Conservation (phyloP, 2,888 invertebrate species). For the Cabera pusaria region DNA sequence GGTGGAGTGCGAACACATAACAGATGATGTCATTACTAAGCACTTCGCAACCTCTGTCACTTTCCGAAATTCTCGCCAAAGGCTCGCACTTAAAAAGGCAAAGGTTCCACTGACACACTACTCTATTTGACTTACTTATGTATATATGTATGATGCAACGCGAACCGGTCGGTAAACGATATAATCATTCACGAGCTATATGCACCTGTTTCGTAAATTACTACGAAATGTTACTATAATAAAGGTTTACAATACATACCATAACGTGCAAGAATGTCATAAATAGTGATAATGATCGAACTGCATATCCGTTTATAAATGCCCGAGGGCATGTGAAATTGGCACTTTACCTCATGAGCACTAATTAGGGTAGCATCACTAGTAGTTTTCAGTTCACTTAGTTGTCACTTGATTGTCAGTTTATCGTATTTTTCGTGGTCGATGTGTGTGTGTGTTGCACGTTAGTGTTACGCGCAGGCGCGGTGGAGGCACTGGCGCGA, state of each 20-base stretch:
- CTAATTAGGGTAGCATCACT: no score
- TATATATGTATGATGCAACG: constrained; percentile 55
- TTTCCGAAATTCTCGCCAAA: constrained; percentile 31
- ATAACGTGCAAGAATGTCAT: constrained; percentile 28
- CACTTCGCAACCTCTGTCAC: constrained; percentile 61
- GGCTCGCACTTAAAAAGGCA: constrained; percentile 40
- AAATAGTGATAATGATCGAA: constrained; percentile 39
- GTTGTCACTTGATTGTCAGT: constrained; percentile 35
- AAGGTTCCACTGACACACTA: constrained; percentile 55
- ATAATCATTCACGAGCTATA: constrained; percentile 59
- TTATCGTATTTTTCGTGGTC: constrained; percentile 33
- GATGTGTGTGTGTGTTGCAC: constrained; percentile 23
- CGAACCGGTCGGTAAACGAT: constrained; percentile 54
- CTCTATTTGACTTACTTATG: constrained; percentile 43
- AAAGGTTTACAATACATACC: constrained; percentile 22
- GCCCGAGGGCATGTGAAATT: constrained; percentile 49
- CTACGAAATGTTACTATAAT: constrained; percentile 33
- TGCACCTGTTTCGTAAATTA: constrained; percentile 51
- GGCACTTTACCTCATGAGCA: constrained; percentile 55
- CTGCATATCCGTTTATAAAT: constrained; percentile 48
- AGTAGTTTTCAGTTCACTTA: constrained; percentile 52
- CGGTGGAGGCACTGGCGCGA: constrained; percentile 65
- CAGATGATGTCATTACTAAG: constrained; percentile 73
- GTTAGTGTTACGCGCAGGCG: constrained; percentile 51
- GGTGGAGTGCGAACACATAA: constrained; percentile 68